Conservation (phyloP, 2,113 vertebrate species). For the Nothoprocta pentlandii region DNA sequence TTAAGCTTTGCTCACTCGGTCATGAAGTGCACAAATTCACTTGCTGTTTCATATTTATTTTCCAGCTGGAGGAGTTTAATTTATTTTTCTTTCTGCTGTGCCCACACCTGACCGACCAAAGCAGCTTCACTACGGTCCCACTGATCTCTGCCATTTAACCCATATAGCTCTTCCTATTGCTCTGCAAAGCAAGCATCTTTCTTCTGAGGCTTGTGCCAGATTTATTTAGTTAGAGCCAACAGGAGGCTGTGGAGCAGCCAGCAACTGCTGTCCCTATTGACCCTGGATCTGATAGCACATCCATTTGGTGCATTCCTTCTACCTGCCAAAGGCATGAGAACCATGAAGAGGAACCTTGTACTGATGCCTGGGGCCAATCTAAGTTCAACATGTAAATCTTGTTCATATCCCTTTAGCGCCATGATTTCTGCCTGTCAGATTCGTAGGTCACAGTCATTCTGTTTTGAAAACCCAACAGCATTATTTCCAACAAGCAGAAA, state of each 20-base stretch:
- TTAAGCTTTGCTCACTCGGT: constrained; percentile 72
- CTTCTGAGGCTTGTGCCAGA: background rate
- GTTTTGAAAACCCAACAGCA: background rate
- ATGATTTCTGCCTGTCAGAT: background rate
- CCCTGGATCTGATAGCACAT: background rate
- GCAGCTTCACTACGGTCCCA: constrained; percentile 18
- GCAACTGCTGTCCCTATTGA: background rate
- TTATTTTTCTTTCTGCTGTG: constrained; percentile 75
- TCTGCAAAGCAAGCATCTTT: constrained; percentile 15
- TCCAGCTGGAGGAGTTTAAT: constrained; percentile 79
- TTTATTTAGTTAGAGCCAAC: background rate
- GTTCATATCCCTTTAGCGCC: background rate
- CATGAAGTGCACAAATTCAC: constrained; percentile 68
- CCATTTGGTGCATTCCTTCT: background rate
- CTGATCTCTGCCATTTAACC: constrained; percentile 33
- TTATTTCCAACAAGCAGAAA: background rate
- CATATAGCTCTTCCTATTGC: background rate
- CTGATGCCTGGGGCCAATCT: background rate
- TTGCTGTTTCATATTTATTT: constrained; percentile 79
- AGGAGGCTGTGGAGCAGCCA: background rate
- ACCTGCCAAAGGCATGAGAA: background rate
- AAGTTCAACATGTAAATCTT: background rate
- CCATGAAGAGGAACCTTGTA: background rate
- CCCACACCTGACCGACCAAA: constrained; percentile 59
- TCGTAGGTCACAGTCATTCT: background rate